A percentile compares a stretch with the other conserved stretches of the same genome.
Conservation (phyloP, 1,140 invertebrate species). For the Eubasilissa regina region DNA sequence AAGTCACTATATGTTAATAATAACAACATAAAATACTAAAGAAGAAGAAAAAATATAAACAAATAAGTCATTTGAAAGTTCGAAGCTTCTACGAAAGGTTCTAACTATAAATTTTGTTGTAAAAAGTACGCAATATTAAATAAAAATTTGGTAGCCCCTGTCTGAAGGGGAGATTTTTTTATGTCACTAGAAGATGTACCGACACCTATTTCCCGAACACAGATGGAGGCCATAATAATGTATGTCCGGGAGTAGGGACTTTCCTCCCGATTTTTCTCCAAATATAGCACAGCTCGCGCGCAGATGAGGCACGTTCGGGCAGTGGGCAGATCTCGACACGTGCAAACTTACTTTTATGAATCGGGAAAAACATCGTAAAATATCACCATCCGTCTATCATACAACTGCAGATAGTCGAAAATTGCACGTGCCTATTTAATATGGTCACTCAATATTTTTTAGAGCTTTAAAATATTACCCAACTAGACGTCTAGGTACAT, state of each 20-base stretch:
- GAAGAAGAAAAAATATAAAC: no score
- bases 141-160: neutral
- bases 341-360: neutral
- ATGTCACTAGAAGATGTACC: neutral
- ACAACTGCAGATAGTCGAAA: neutral
- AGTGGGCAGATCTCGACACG: neutral
- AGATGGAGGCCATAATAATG: conserved; percentile 21
- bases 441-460: no score
- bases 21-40: no score
- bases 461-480: no score
- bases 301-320: conserved; percentile 31
- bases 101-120: no score
- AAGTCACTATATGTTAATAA: no score
- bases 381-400: neutral
- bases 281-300: neutral
- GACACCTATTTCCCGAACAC: conserved; percentile 13
- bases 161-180: neutral
- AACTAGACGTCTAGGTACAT: no score
- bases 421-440: neutral
- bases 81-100: no score
- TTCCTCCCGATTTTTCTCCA: conserved; percentile 32
- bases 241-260: neutral
- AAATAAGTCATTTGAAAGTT: no score
- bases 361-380: neutral
- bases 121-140: no score